Evolutionary conservation across 2,888 invertebrate genomes (phyloP), one percentile per base, ranked within the genome.

Genomic region (Acanthopleura granulata): DNA sequence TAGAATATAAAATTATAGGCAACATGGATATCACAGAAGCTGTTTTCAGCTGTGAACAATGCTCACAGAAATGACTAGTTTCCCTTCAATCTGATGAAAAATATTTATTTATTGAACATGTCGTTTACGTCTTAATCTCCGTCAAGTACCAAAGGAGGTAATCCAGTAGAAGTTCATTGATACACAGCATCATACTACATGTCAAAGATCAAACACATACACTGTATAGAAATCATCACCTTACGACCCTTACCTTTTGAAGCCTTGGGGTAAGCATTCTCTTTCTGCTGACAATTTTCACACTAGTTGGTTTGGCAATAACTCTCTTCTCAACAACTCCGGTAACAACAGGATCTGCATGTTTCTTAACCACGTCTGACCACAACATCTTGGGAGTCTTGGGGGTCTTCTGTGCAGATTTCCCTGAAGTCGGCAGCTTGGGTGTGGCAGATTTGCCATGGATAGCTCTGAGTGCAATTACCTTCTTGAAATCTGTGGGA

Each of bases 381-480:
- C 87, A 87, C 22, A 81, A 76, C 57, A 77, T 80, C 50, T 77
- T 79, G 15, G 75, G 75, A 27, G 73, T 75, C 30, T 76, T 77
- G 50, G 73, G 74, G 9, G 78, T 72, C 29, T 76, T 80, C 50
- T 69, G 25, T 27, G 57, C 22, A 62, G 62, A 16, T 72, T 76
- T 66, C 16, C 74, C 22, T 6, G 77, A 51, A 18, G 76, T 57
- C 61, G 82, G 79, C 74, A 88, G 74, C 62, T 81, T 85, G 11
- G 88, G 89, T 18, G 87, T 87, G 0, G 84, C 84, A n/a, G 73
- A 62, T 76, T 86, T 87, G 18, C 88, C 88, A 79, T 85, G 87
- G 72, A 89, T 87, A 25, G 89, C 89, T 77, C 88, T 76, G 22
- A 84, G 75, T 25, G 83, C 86, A 11, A 85, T 83, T 40, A 84